Conservation (phyloP, 2,888 invertebrate genomes). For the Eupelmus urozonus region DNA sequence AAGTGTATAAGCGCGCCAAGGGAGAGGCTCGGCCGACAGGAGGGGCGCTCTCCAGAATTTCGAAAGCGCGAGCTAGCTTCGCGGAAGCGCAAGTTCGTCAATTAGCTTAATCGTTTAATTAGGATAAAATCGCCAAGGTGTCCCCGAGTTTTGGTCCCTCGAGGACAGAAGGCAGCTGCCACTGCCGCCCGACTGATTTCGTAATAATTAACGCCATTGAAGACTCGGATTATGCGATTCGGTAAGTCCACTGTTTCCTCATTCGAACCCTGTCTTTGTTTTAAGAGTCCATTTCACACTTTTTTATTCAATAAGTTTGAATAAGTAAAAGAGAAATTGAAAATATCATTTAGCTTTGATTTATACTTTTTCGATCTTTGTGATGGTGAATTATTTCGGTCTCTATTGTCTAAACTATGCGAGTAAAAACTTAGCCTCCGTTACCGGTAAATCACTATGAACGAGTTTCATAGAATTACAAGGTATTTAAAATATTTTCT, state of each 20-base stretch:
- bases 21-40: neutral
- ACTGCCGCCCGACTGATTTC: neutral
- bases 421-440: no score
- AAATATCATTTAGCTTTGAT: no score
- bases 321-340: no score
- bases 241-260: slow-evolving; percentile 14
- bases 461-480: no score
- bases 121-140: slow-evolving; percentile 30
- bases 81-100: slow-evolving; percentile 9
- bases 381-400: slow-evolving; percentile 5
- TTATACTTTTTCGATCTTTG: no score
- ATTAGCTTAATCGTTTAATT: slow-evolving; percentile 43
- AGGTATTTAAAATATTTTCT: no score
- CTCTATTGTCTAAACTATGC: neutral
- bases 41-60: slow-evolving; percentile 30
- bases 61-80: neutral
- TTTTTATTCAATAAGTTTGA: no score
- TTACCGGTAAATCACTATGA: no score
- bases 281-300: no score
- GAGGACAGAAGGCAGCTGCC: neutral
- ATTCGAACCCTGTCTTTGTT: no score
- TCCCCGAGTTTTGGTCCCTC: neutral
- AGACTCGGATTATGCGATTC: slow-evolving; percentile 28
- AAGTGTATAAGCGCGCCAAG: neutral
- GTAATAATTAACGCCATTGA: slow-evolving; percentile 21